Base-by-base conservation (phyloP, 2,113 vertebrate genomes). In the Oceanites oceanicus region DNA sequence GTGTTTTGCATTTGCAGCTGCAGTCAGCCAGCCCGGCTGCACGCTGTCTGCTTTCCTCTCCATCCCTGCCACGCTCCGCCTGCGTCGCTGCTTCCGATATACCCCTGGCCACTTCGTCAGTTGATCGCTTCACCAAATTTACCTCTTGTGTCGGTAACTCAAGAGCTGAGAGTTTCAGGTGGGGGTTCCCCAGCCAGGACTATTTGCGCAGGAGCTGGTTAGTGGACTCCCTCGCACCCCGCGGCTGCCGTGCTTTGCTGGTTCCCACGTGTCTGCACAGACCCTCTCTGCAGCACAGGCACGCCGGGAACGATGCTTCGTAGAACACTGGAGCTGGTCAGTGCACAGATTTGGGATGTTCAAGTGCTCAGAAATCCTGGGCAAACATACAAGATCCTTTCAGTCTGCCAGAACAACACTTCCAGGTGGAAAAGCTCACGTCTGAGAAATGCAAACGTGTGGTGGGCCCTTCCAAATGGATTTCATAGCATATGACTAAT, bases 141-240 rank as follows among this genome's bases (percentile, higher is more conserved):
- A 38, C 27, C 62, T 34, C 34, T 55, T 0, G 6, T 22, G 16
- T 25, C 62, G 11, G 52, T 20, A 17, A 15, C 36, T 32, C 2
- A 1, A 27, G 36, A 32, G 15, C 30, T 52, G 63, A 23, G 49
- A 45, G 23, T 29, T 68, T 87, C 56, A 25, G 49, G 3, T 2
- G 10, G 15, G 62, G 9, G 9, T 45, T 45, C 38, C 58, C 65
- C 17, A 71, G 44, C 34, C 38, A 15, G 56, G 44, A 38, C 19
- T 10, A 0, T 45, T 45, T 68, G 32, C 56, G 6, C 0, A 7
- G 49, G 13, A 81, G 20, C n/a, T 6, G 30, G 17, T 36, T 7
- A 29, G 76, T 3, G 68, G 61, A 15, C 8, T 36, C 27, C 58
- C 59, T 42, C 32, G 2, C 2, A 11, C 38, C 26, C 15, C 3